Percentiles rank a stretch among this genome's conserved stretches.
phyloP scores from a whole-genome alignment of 2,797 vertebrate genomes.

The Pseudochromis fuscus region DNA sequence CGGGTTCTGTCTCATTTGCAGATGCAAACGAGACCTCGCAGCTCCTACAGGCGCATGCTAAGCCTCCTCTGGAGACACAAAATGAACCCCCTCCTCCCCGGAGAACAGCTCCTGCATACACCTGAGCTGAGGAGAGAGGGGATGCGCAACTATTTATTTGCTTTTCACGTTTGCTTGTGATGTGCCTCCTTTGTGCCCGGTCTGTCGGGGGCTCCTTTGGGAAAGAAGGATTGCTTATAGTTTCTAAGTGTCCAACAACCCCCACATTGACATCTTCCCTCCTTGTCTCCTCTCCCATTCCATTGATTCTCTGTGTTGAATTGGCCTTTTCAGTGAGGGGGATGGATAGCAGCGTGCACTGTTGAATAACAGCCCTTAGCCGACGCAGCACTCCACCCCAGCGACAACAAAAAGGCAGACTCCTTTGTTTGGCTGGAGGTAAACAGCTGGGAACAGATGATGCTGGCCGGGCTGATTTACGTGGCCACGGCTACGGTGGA shows the following conservation, averaged over 20 bases:
- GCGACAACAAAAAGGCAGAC: slow-evolving; percentile 83
- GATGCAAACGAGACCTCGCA: slow-evolving; percentile 84
- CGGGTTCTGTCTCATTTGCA: slow-evolving; percentile 84
- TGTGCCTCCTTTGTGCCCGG: slow-evolving; percentile 66
- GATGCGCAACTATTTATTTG: slow-evolving; percentile 75
- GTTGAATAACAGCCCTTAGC: slow-evolving; percentile 80
- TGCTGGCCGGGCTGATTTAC: slow-evolving; percentile 78
- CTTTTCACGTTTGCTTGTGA: slow-evolving; percentile 76
- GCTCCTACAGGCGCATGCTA: slow-evolving; percentile 68
- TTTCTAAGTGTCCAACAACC: slow-evolving; percentile 76
- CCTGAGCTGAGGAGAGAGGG: slow-evolving; percentile 67
- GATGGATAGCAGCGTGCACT: slow-evolving; percentile 71
- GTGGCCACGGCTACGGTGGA: slow-evolving; percentile 68
- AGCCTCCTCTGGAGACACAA: slow-evolving; percentile 75
- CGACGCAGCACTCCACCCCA: slow-evolving; percentile 79
- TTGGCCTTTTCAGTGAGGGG: slow-evolving; percentile 81
- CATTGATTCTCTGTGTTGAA: slow-evolving; percentile 79
- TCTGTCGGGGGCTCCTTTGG: slow-evolving; percentile 67
- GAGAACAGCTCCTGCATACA: slow-evolving; percentile 72
- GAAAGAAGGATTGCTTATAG: slow-evolving; percentile 71
- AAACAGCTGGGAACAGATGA: slow-evolving; percentile 85
- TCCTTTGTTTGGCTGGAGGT: slow-evolving; percentile 84
- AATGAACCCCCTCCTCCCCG: slow-evolving; percentile 58
- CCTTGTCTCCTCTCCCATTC: slow-evolving; percentile 69
- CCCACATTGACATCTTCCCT: slow-evolving; percentile 77